Evolutionary conservation across 1,140 invertebrate species (phyloP).

Genomic region (Anthonomus grandis): DNA sequence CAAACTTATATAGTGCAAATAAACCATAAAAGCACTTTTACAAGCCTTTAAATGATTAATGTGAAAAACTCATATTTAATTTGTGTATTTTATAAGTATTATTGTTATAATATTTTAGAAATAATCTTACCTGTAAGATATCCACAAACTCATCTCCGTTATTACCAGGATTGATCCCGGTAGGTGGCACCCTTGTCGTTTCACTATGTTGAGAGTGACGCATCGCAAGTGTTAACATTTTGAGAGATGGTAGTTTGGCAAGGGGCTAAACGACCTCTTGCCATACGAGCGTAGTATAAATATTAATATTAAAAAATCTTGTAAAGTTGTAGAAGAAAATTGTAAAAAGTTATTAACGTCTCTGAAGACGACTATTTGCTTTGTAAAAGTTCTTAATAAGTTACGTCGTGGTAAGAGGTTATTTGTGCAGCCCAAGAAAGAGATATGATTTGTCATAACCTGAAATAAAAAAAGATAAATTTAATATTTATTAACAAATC

Average conservation of each 20-base stretch:
- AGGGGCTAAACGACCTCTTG: conserved; percentile 18
- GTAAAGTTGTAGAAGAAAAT: background rate
- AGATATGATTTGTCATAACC: background rate
- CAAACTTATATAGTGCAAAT: too few relatives aligned
- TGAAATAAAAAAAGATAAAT: background rate
- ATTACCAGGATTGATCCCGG: conserved; percentile 21
- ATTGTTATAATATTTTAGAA: too few relatives aligned
- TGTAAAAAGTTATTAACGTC: background rate
- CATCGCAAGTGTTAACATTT: conserved; percentile 47
- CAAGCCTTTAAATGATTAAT: too few relatives aligned
- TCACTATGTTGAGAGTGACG: conserved; percentile 41
- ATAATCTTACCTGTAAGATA: conserved; percentile 57
- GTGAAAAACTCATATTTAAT: too few relatives aligned
- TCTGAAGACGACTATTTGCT: too few relatives aligned
- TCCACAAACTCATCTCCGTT: conserved; percentile 57
- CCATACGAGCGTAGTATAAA: conserved; percentile 11
- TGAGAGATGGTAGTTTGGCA: conserved; percentile 32
- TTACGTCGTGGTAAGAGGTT: background rate
- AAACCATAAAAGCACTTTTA: too few relatives aligned
- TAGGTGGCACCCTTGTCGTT: conserved; percentile 34
- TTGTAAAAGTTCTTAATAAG: too few relatives aligned
- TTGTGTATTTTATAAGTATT: too few relatives aligned
- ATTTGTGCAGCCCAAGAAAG: background rate
- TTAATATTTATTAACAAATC: too few relatives aligned
- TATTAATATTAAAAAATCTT: background rate